A percentile compares a stretch with the other conserved stretches of the same genome.
These are phyloP conservation scores for Paradisaea rubra DNA, from an alignment of 2,113 vertebrate genomes.

Conservation along the genomic window DNA sequence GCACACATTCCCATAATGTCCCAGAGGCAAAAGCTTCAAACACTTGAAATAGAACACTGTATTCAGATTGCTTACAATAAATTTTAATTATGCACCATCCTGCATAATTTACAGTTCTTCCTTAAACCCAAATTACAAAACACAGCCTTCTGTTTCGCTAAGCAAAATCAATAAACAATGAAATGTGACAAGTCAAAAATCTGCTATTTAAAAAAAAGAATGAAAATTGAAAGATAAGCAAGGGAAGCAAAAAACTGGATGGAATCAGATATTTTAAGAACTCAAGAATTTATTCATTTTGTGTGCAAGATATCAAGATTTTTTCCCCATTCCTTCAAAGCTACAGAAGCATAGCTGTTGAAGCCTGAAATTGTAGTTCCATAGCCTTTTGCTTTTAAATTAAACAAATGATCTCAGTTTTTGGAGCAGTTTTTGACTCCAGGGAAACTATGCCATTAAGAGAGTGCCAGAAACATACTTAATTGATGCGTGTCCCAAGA, in stretches of 20 bases:
- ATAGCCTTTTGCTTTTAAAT: constrained; percentile 73
- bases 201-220: neutral
- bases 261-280: constrained; percentile 39
- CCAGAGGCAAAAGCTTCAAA: constrained; percentile 30
- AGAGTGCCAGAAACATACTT: constrained; percentile 71
- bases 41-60: constrained; percentile 42
- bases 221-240: constrained; percentile 11
- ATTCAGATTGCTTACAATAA: constrained; percentile 51
- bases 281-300: constrained; percentile 52
- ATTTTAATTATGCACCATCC: constrained; percentile 53
- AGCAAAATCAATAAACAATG: constrained; percentile 27
- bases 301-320: constrained; percentile 20
- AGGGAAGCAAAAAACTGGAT: neutral
- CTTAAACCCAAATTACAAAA: constrained; percentile 61
- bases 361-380: constrained; percentile 68
- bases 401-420: constrained; percentile 78
- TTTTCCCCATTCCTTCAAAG: constrained; percentile 43
- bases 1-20: constrained; percentile 8
- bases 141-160: constrained; percentile 36
- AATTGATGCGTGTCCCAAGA: constrained; percentile 70
- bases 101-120: constrained; percentile 55
- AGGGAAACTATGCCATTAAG: constrained; percentile 71
- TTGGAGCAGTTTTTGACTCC: constrained; percentile 67
- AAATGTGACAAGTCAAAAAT: neutral
- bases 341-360: constrained; percentile 57